Evolutionary conservation across 2,113 vertebrate species (phyloP).

Genomic region (Arizona elegans): DNA sequence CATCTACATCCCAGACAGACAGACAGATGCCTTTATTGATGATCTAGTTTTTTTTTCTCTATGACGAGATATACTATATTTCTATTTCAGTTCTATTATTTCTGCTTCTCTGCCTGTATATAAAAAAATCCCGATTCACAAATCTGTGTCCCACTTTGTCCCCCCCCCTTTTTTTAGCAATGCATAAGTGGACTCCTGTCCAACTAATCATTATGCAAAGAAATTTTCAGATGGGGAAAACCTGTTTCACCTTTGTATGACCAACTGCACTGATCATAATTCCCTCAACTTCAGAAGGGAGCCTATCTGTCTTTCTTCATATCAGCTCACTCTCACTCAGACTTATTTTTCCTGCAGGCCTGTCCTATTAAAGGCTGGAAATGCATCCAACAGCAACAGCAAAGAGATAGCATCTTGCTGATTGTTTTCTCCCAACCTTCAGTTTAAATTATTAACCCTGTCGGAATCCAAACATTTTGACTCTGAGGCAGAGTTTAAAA

Average conservation of each 20-base stretch:
- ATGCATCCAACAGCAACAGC: neutral
- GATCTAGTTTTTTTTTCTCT: neutral
- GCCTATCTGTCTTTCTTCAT: neutral
- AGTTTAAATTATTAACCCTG: constrained; percentile 19
- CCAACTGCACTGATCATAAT: neutral
- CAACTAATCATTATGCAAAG: neutral
- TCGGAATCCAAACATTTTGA: neutral
- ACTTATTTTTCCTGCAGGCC: neutral
- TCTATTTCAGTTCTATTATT: neutral
- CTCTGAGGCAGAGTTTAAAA: neutral
- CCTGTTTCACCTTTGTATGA: neutral
- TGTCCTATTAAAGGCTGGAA: neutral
- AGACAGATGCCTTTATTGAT: neutral
- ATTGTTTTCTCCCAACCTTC: constrained; percentile 22
- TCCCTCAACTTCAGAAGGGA: neutral
- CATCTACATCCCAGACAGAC: neutral
- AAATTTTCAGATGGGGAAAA: neutral
- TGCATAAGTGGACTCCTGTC: neutral
- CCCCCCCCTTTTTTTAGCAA: neutral
- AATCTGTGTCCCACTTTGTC: neutral
- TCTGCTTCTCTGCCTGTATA: neutral
- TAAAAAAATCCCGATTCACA: neutral
- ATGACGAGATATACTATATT: neutral
- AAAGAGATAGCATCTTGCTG: neutral
- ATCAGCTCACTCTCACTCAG: neutral